A percentile compares a stretch with the other conserved stretches of the same genome.
Conservation (phyloP, 2,113 vertebrate species). For the Vidua chalybeata region DNA sequence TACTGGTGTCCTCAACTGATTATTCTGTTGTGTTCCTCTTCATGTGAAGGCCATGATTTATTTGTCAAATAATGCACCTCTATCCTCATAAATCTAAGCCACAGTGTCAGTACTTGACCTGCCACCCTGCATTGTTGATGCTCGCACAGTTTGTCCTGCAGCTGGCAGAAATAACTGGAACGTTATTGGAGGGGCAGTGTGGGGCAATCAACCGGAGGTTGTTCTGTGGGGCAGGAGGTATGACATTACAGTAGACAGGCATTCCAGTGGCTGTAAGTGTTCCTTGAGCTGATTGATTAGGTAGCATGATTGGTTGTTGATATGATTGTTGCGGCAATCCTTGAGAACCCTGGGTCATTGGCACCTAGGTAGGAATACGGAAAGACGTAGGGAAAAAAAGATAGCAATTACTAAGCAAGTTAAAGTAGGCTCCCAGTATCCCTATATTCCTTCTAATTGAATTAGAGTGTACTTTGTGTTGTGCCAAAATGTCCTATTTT, state of each 20-base stretch:
- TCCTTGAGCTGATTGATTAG: constrained; percentile 83
- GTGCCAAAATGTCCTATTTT: neutral
- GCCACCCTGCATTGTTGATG: constrained; percentile 83
- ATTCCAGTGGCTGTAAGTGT: constrained; percentile 79
- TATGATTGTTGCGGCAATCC: constrained; percentile 84
- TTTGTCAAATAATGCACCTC: constrained; percentile 24
- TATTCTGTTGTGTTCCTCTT: constrained; percentile 48
- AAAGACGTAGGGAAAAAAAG: neutral
- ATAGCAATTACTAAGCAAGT: neutral
- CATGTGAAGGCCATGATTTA: constrained; percentile 67
- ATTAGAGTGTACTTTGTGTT: neutral
- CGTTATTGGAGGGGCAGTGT: constrained; percentile 79
- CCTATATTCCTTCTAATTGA: neutral
- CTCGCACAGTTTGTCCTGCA: constrained; percentile 87
- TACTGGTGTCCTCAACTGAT: constrained; percentile 38
- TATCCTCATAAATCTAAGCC: constrained; percentile 17
- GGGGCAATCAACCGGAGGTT: constrained; percentile 77
- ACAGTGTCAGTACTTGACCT: constrained; percentile 84
- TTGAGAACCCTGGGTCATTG: constrained; percentile 86
- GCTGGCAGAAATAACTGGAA: constrained; percentile 77
- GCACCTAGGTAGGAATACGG: constrained; percentile 65
- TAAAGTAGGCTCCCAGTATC: neutral
- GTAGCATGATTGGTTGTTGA: constrained; percentile 86
- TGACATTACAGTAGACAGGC: constrained; percentile 89
- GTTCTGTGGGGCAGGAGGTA: constrained; percentile 83